phyloP scores from a whole-genome alignment of 2,888 invertebrate genomes.

The Gortyna flavago region DNA sequence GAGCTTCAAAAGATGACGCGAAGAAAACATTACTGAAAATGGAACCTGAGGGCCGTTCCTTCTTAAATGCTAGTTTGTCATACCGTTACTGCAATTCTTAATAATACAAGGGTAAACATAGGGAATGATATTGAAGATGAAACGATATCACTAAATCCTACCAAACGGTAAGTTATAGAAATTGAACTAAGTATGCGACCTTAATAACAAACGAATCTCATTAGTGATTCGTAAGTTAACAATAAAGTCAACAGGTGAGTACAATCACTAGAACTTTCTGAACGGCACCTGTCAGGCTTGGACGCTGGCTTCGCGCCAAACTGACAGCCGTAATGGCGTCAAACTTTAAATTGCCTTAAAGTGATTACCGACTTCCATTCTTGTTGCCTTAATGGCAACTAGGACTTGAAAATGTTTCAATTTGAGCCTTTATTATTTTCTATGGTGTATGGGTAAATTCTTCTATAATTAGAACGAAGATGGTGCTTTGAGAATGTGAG shows the following conservation, averaged over 20 bases:
- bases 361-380: conserved; percentile 55
- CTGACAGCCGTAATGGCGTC: conserved; percentile 72
- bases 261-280: conserved; percentile 63
- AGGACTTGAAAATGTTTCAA: conserved; percentile 3
- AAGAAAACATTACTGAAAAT: background rate
- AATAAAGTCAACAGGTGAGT: conserved; percentile 76
- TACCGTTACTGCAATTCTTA: background rate
- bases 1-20: background rate
- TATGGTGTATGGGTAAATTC: background rate
- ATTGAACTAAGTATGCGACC: background rate
- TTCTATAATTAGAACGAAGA: background rate
- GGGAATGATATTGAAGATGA: background rate
- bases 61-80: background rate
- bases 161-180: background rate
- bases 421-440: conserved; percentile 1
- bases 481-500: background rate
- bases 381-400: conserved; percentile 30
- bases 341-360: conserved; percentile 58
- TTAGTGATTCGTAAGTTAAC: conserved; percentile 52
- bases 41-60: background rate
- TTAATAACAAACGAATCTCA: conserved; percentile 30
- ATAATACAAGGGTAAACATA: background rate
- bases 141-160: too few relatives aligned
- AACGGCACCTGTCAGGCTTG: conserved; percentile 64
- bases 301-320: conserved; percentile 78